These are phyloP conservation scores for Hyaena hyaena DNA, from an alignment of 2,113 vertebrate species.

Conservation along the genomic window DNA sequence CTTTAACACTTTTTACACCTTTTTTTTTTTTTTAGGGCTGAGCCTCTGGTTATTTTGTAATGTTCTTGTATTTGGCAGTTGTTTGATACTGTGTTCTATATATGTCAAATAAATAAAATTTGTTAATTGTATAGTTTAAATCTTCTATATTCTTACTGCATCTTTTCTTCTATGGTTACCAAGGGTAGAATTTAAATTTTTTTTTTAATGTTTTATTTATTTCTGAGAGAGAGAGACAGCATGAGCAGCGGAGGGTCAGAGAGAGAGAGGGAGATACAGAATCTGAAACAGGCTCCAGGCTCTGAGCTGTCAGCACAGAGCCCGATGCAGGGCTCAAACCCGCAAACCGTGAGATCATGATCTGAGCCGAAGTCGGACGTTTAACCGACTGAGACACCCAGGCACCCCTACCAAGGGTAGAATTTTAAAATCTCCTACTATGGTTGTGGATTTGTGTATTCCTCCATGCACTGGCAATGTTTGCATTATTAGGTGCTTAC, in stretches of 20 bases:
- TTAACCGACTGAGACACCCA: no score
- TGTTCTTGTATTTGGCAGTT: background rate
- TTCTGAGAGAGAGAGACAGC: no score
- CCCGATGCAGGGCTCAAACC: no score
- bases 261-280: no score
- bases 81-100: background rate
- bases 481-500: background rate
- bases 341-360: no score
- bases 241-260: no score
- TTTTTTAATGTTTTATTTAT: no score
- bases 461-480: background rate
- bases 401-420: background rate
- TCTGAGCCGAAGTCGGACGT: no score
- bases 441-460: constrained; percentile 46
- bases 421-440: background rate
- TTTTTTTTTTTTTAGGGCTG: background rate
- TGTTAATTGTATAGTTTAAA: background rate
- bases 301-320: no score
- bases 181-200: background rate
- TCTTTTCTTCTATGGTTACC: constrained; percentile 15
- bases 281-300: no score
- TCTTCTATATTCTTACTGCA: background rate
- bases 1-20: background rate
- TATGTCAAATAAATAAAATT: background rate
- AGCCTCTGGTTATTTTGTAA: background rate